A percentile compares a stretch with the other conserved stretches of the same genome.
Evolutionary conservation across 2,888 invertebrate species (phyloP).

Genomic region (Chaitophorus viminalis): DNA sequence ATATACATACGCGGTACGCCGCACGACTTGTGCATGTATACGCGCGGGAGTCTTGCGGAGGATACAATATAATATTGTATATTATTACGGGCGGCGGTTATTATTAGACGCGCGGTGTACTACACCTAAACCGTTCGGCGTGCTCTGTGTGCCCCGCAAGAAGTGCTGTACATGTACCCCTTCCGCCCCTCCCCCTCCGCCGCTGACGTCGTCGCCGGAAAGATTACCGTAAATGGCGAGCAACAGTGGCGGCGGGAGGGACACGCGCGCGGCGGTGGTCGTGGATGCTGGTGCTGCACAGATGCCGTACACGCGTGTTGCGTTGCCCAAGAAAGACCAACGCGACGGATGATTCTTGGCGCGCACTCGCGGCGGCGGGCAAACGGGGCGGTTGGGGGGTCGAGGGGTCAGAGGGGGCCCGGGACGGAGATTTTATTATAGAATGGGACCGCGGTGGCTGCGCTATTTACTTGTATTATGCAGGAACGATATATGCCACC

Average conservation of each 20-base stretch:
- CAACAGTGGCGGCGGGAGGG: neutral
- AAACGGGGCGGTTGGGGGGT: too few species aligned
- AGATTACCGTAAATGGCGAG: conserved; percentile 57
- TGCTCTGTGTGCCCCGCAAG: too few species aligned
- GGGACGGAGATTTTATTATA: conserved; percentile 43
- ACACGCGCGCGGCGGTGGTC: neutral
- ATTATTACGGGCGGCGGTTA: too few species aligned
- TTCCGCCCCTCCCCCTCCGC: too few species aligned
- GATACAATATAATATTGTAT: too few species aligned
- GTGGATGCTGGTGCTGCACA: neutral
- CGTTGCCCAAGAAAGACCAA: conserved; percentile 34
- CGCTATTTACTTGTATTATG: too few species aligned
- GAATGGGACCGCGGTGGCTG: conserved; percentile 41
- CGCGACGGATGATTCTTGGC: neutral
- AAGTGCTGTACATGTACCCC: too few species aligned
- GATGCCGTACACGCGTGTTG: neutral
- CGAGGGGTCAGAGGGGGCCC: too few species aligned
- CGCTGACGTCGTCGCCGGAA: too few species aligned
- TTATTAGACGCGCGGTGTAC: conserved; percentile 25
- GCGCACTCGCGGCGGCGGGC: neutral
- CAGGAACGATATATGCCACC: conserved; percentile 19
- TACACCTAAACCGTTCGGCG: too few species aligned
- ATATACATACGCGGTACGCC: too few species aligned
- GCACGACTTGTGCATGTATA: neutral
- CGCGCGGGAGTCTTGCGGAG: neutral